Conservation (phyloP, 1,140 invertebrate species). For the Lamellibrachia luymesi region DNA sequence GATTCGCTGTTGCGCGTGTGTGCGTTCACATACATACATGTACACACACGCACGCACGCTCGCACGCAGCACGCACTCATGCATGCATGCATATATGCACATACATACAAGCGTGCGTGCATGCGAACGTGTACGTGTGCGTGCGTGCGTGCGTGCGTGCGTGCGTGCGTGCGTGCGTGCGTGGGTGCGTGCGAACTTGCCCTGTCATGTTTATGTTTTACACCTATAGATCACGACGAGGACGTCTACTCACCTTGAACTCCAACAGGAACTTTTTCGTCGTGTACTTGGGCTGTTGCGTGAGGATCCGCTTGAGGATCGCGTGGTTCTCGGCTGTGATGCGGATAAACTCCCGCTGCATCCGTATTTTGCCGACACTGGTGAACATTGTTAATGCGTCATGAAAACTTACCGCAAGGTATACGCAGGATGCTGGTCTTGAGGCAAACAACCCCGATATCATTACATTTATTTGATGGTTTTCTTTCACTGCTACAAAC, state of each 20-base stretch:
- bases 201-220: not conserved
- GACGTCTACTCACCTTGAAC: slow-evolving; percentile 31
- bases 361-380: not conserved
- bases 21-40: too few species aligned
- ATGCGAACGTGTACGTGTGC: too few species aligned
- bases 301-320: slow-evolving; percentile 41
- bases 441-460: too few species aligned
- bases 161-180: not conserved
- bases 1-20: too few species aligned
- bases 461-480: too few species aligned
- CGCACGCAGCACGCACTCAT: too few species aligned
- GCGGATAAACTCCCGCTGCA: slow-evolving; percentile 43
- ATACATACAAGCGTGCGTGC: too few species aligned
- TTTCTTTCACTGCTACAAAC: too few species aligned
- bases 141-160: not conserved
- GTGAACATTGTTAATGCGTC: not conserved
- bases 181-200: not conserved
- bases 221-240: too few species aligned
- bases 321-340: slow-evolving; percentile 49
- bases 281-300: slow-evolving; percentile 37
- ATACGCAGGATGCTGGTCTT: too few species aligned
- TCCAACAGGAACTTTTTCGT: slow-evolving; percentile 37
- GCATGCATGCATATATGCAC: too few species aligned
- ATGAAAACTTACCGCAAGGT: not conserved
- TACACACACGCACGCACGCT: too few species aligned